Evolutionary conservation across 2,113 vertebrate genomes (phyloP).

Genomic region (Alouatta palliata): DNA sequence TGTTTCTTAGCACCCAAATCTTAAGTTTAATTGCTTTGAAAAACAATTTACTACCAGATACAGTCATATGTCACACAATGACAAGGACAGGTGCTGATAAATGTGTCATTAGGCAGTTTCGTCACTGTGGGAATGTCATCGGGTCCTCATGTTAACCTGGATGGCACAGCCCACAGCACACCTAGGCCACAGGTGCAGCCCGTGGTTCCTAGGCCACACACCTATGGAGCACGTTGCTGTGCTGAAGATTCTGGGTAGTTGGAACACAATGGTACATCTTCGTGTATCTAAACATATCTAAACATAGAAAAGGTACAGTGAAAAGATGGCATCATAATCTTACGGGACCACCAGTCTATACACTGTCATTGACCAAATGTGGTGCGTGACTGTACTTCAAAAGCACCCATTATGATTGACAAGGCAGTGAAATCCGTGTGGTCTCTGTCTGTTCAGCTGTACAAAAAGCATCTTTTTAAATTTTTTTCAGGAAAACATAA

Average conservation of each 20-base stretch:
- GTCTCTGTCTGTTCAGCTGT: not conserved
- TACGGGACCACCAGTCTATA: not conserved
- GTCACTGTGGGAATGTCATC: not conserved
- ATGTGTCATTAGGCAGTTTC: not conserved
- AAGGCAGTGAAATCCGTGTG: not conserved
- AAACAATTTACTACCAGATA: not conserved
- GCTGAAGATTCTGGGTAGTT: not conserved
- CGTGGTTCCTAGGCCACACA: not conserved
- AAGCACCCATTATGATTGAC: rapidly evolving
- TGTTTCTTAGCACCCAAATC: too few species aligned
- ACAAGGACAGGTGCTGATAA: not conserved
- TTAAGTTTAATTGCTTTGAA: not conserved
- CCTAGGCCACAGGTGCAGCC: not conserved
- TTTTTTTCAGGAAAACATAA: not conserved
- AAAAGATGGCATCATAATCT: not conserved
- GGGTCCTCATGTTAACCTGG: not conserved
- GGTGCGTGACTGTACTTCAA: not conserved
- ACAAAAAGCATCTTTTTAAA: not conserved
- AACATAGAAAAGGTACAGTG: not conserved
- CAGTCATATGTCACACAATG: not conserved
- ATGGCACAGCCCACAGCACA: not conserved
- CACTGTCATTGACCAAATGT: not conserved
- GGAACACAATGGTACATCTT: not conserved
- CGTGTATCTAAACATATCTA: not conserved
- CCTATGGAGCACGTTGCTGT: not conserved